phyloP scores from a whole-genome alignment of 1,140 invertebrate species.

The Drosophila rhopaloa region DNA sequence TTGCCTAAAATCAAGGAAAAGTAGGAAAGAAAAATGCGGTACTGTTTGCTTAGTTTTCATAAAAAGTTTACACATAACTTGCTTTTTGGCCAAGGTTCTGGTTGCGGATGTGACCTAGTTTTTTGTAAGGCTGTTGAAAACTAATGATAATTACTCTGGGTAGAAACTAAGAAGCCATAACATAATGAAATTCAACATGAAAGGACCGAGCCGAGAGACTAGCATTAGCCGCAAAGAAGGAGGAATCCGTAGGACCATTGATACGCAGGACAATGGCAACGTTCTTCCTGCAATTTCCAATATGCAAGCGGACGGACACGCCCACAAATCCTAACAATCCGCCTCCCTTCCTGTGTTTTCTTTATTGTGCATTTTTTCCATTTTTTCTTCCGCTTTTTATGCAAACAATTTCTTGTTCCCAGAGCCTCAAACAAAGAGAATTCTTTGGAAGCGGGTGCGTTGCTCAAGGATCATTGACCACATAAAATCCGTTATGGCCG shows the following conservation, averaged over 20 bases:
- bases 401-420: constrained; percentile 36
- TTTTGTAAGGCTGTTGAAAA: constrained; percentile 5
- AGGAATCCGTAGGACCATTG: constrained; percentile 14
- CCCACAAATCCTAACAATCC: constrained; percentile 2
- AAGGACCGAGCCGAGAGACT: constrained; percentile 11
- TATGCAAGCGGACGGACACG: constrained; percentile 16
- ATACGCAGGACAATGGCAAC: constrained; percentile 23
- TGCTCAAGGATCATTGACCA: constrained; percentile 74
- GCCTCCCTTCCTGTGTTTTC: background rate
- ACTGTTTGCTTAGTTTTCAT: constrained; percentile 12
- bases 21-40: background rate
- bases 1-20: background rate
- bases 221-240: constrained; percentile 7
- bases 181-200: constrained; percentile 26
- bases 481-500: constrained; percentile 77
- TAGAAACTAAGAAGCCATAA: constrained; percentile 4
- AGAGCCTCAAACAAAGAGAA: constrained; percentile 43
- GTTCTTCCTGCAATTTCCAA: constrained; percentile 20
- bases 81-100: constrained; percentile 36
- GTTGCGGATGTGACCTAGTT: constrained; percentile 40
- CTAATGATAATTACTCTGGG: constrained; percentile 36
- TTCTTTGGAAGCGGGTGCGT: constrained; percentile 51
- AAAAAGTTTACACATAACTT: constrained; percentile 37
- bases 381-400: constrained; percentile 28
- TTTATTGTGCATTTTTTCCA: constrained; percentile 2